Evolutionary conservation across 1,140 invertebrate species (phyloP).

Genomic region (Trinorchestia longiramus): DNA sequence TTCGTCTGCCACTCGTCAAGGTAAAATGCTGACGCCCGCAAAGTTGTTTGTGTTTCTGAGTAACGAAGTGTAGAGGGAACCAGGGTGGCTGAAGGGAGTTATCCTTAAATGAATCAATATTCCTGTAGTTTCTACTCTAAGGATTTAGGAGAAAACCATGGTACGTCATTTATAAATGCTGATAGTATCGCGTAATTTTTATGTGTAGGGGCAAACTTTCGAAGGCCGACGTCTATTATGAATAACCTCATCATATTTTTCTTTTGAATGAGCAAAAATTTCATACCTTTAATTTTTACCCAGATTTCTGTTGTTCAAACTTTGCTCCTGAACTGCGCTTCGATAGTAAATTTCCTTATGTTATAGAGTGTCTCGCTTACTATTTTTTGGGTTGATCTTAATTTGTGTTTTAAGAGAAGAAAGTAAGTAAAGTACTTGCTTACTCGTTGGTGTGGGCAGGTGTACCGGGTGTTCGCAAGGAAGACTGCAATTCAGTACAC

Average conservation of each 20-base stretch:
- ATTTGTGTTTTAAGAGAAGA: neutral
- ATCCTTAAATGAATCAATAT: neutral
- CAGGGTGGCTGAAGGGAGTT: neutral
- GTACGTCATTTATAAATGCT: neutral
- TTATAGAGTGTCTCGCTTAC: neutral
- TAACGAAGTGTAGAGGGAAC: too few species aligned
- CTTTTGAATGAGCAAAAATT: neutral
- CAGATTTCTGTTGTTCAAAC: neutral
- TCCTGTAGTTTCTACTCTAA: neutral
- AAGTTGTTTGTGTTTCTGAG: too few species aligned
- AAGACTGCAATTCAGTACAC: conserved; percentile 78
- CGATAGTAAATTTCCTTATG: neutral
- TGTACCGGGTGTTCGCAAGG: neutral
- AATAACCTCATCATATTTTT: neutral
- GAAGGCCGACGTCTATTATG: too few species aligned
- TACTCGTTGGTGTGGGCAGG: neutral
- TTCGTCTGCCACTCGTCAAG: neutral
- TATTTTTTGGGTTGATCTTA: neutral
- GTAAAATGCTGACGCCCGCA: too few species aligned
- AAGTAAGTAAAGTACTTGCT: neutral
- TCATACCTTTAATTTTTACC: neutral
- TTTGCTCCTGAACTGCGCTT: neutral
- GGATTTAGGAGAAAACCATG: neutral
- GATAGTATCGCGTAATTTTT: too few species aligned
- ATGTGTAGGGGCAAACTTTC: too few species aligned